These are phyloP conservation scores for Sphecodes monilicornis DNA, from an alignment of 2,888 invertebrate genomes.

Conservation along the genomic window DNA sequence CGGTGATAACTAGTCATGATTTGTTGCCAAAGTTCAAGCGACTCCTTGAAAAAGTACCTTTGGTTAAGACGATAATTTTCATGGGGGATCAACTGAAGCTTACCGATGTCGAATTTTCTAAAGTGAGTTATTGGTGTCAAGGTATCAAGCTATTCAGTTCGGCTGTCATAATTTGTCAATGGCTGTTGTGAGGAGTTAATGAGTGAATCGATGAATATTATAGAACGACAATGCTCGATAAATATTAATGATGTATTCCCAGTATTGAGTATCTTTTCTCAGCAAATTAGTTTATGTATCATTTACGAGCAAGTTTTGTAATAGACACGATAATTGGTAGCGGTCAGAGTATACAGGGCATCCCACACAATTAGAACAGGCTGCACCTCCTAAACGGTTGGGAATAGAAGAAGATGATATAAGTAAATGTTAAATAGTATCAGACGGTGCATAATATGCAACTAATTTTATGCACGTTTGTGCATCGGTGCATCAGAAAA, in stretches of 20 bases:
- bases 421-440: no score
- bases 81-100: conserved; percentile 94
- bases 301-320: not conserved
- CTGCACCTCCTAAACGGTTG: no score
- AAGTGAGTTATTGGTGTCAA: conserved; percentile 78
- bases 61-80: conserved; percentile 92
- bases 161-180: not conserved
- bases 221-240: not conserved
- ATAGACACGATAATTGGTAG: not conserved
- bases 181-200: not conserved
- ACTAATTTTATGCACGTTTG: no score
- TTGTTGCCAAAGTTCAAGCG: conserved; percentile 95
- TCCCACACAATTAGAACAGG: no score
- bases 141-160: conserved; percentile 3
- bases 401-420: no score
- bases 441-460: no score
- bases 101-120: conserved; percentile 90
- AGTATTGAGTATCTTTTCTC: no score
- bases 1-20: conserved; percentile 96
- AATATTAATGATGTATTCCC: not conserved
- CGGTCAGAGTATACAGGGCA: no score
- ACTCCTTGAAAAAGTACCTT: conserved; percentile 90
- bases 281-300: not conserved
- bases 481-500: no score
- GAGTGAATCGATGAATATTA: not conserved